Evolutionary conservation across 1,140 invertebrate genomes (phyloP), one percentile per base, ranked within the genome.

Genomic region (Medauroidea extradentata): DNA sequence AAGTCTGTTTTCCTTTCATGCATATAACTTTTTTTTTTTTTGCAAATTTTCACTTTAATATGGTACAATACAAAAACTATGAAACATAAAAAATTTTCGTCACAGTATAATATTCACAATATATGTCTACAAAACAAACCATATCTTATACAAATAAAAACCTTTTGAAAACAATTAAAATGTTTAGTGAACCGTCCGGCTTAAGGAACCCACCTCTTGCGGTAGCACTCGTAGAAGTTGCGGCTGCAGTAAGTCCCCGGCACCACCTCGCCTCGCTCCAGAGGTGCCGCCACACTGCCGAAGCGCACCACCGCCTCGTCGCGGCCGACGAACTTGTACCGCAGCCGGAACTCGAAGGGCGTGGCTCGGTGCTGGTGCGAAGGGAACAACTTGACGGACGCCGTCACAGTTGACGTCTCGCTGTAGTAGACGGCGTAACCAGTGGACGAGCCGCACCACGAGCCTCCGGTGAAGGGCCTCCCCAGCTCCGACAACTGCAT

Each of bases 161-260:
- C n/a, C n/a, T n/a, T n/a, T n/a, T n/a, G n/a, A n/a, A n/a, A n/a
- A n/a, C n/a, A n/a, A n/a, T n/a, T n/a, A n/a, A n/a, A n/a, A n/a
- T n/a, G n/a, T n/a, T n/a, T n/a, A n/a, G n/a, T n/a, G n/a, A n/a
- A n/a, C n/a, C n/a, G n/a, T n/a, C n/a, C n/a, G n/a, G n/a, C n/a
- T n/a, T n/a, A n/a, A n/a, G n/a, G n/a, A n/a, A n/a, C n/a, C n/a
- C n/a, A n/a, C 11, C 71, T 64, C 29, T 65, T 62, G 43, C 71
- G 66, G 72, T 93, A 89, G 68, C 91, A 94, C 69, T 92, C 89
- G 73, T 93, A 89, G 68, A 92, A 92, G 63, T 90, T 89, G 51
- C 90, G 81, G 42, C 89, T 91, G 73, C 91, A 94, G 75, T 92
- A 91, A 3, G 90, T 91, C 42, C 90, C 90, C 0, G 90, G 90